A percentile compares a stretch with the other conserved stretches of the same genome.
These are phyloP conservation scores for Nannoperca australis DNA, from an alignment of 2,797 vertebrate species.

Conservation along the genomic window DNA sequence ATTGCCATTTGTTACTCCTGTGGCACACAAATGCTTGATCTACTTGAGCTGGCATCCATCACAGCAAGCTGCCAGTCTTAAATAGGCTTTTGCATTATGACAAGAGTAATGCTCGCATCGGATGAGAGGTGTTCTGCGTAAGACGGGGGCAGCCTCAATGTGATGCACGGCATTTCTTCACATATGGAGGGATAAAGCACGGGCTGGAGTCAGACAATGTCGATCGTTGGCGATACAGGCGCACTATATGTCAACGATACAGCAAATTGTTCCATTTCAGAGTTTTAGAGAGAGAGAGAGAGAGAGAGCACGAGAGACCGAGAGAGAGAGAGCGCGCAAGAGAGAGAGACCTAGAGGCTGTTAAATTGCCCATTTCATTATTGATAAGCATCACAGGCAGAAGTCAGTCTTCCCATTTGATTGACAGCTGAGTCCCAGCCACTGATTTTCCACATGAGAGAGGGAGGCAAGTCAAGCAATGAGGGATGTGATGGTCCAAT, in stretches of 20 bases:
- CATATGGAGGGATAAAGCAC: slow-evolving; percentile 50
- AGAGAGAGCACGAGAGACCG: no score
- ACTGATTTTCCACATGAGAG: slow-evolving; percentile 82
- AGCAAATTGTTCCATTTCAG: slow-evolving; percentile 58
- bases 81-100: slow-evolving; percentile 61
- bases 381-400: slow-evolving; percentile 81
- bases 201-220: slow-evolving; percentile 40
- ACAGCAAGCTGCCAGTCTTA: slow-evolving; percentile 55
- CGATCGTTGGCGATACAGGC: slow-evolving; percentile 21
- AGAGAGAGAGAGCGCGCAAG: slow-evolving; percentile 26
- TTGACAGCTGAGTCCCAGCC: slow-evolving; percentile 77
- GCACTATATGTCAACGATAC: slow-evolving; percentile 42
- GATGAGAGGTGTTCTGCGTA: slow-evolving; percentile 38
- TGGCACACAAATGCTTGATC: slow-evolving; percentile 59
- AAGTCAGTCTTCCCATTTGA: slow-evolving; percentile 74
- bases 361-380: slow-evolving; percentile 83
- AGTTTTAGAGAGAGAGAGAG: slow-evolving; percentile 22
- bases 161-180: slow-evolving; percentile 28
- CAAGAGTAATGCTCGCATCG: slow-evolving; percentile 56
- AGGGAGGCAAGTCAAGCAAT: slow-evolving; percentile 63
- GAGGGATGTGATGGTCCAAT: slow-evolving; percentile 74
- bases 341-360: slow-evolving; percentile 63
- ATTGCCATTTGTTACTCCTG: slow-evolving; percentile 61
- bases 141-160: slow-evolving; percentile 29
- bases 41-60: slow-evolving; percentile 64